phyloP scores from a whole-genome alignment of 1,140 invertebrate genomes.

The Sitophilus oryzae region DNA sequence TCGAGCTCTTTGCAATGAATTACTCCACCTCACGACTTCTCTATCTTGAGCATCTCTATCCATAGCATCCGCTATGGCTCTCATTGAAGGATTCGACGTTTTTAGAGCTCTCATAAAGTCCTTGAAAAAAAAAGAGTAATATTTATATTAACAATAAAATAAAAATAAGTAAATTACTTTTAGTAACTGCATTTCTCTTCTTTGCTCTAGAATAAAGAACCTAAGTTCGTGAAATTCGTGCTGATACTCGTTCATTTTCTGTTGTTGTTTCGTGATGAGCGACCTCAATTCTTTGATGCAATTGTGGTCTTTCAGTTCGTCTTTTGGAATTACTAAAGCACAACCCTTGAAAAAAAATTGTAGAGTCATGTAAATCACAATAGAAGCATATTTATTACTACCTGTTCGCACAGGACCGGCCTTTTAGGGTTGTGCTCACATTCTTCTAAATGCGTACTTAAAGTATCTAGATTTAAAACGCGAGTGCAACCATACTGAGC shows the following conservation, averaged over 20 bases:
- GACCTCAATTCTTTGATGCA: conserved; percentile 82
- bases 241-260: conserved; percentile 78
- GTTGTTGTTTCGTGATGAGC: conserved; percentile 79
- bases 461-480: conserved; percentile 79
- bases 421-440: conserved; percentile 93
- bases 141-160: conserved; percentile 1
- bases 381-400: neutral
- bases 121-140: conserved; percentile 42
- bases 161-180: conserved; percentile 52
- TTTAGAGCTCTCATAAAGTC: conserved; percentile 89
- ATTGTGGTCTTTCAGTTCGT: conserved; percentile 91
- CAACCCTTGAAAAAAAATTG: conserved; percentile 55
- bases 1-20: conserved; percentile 72
- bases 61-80: conserved; percentile 85
- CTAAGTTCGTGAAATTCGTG: conserved; percentile 80
- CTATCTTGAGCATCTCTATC: conserved; percentile 60
- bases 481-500: conserved; percentile 76
- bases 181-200: conserved; percentile 77
- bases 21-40: conserved; percentile 88
- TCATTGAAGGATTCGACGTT: conserved; percentile 81
- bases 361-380: neutral
- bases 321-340: conserved; percentile 88
- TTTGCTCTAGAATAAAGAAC: conserved; percentile 81
- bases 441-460: conserved; percentile 78
- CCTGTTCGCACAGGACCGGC: conserved; percentile 82